Base-by-base conservation (phyloP, 2,888 invertebrate species). In the Elysia crispata region DNA sequence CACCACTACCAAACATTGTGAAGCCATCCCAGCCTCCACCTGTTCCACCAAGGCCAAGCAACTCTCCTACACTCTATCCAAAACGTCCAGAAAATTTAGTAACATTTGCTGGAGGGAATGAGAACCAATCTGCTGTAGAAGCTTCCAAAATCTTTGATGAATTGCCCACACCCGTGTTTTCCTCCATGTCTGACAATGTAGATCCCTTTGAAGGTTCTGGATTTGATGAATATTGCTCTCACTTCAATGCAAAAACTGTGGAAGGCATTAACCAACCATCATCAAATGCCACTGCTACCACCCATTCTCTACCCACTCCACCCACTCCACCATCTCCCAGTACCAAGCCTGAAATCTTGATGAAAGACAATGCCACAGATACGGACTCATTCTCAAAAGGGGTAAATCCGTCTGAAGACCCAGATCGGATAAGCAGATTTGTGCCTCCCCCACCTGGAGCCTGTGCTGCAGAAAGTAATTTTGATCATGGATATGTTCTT, bases 151-250 rank as follows among this genome's bases (percentile, higher is more conserved):
- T 78, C 25, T 78, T 78, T 66, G 62, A 78, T 18, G 73, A 50
- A 20, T 28, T 73, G 6, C 64, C 69, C 30, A 72, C 78, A 20
- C 64, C 78, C 11, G 28, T 31, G 13, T 78, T 73, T 54, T 30
- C 62, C 18, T 64, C 23, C 30, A 15, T 0, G 5, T 41, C 33
- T n/a, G 49, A 30, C 73, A 66, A 41, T 41, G 41, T 11, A 11
- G 86, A 86, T 66, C 85, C 85, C 20, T 85, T 85, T 66, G 77
- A 83, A 62, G 76, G 82, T 73, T 77, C 83, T 0, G 81, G 75
- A 28, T 86, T 86, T 82, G 82, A 81, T 20, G 69, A 57, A 0
- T 84, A 82, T 28, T 85, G 85, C 80, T 80, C 77, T 28, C 64
- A 82, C 18, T 86, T 85, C 72, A 85, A 85, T 73, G 41, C n/a